Evolutionary conservation across 2,797 vertebrate species (phyloP), one percentile per base, ranked within the genome.

Genomic region (Eulemur coronatus): DNA sequence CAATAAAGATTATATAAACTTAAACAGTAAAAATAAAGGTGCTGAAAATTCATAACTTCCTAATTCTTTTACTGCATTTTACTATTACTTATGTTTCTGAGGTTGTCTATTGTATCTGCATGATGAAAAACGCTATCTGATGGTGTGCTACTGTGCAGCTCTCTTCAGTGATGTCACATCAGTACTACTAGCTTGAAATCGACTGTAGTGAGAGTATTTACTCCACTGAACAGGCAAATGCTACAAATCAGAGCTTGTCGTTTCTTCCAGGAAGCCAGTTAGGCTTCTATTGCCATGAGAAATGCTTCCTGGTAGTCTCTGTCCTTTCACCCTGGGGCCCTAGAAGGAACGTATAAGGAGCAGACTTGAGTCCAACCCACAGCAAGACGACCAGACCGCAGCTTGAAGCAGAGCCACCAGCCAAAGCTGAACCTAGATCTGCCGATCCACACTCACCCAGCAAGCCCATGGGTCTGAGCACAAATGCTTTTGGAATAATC

Each of bases 21-120:
- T 63, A 76, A 67, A 91, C 1, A 80, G n/a, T 69, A 84, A 79
- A 94, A 50, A 55, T 22, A 57, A 82, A 92, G 17, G 46, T 38
- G 50, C 18, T 84, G 80, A 92, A 95, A 96, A 55, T 59, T 57
- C 7, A 8, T 61, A 92, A 84, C 67, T 94, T 93, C 22, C 65
- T 89, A 78, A 55, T 79, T 87, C 67, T 55, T 90, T 76, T 82
- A 84, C 55, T 50, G 50, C 10, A 38, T 79, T 79, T 38, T 52
- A 79, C 38, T 52, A 30, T 43, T 43, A 2, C 13, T 55, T 28
- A 22, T 67, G 43, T 22, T 89, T 84, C 41, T 84, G 46, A 92
- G 18, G 41, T 35, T 63, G 57, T 63, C 28, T 65, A 50, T 35
- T 67, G 2, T 46, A 67, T 20, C 48, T 22, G 17, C 20, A 50